A percentile compares a stretch with the other conserved stretches of the same genome.
Conservation (phyloP, 2,113 vertebrate species). For the Cololabis saira region DNA sequence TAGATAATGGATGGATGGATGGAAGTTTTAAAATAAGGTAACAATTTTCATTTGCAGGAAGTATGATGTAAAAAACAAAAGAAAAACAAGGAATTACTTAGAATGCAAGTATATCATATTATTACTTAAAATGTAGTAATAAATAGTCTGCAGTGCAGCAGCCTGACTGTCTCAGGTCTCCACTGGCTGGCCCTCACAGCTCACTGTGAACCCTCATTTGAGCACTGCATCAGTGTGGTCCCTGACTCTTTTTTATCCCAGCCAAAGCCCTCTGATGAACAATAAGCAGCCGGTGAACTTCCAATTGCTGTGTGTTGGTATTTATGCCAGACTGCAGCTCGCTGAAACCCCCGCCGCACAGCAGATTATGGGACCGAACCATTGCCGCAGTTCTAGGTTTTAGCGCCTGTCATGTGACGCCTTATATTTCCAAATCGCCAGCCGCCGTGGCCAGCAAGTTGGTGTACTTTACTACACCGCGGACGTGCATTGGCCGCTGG, state of each 20-base stretch:
- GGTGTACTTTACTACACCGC: not conserved
- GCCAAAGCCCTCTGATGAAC: constrained; percentile 33
- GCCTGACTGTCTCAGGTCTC: not conserved
- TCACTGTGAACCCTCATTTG: constrained; percentile 9
- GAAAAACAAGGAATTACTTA: no score
- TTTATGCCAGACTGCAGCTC: constrained; percentile 79
- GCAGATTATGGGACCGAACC: constrained; percentile 82
- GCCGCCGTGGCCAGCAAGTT: not conserved
- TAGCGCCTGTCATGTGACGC: constrained; percentile 77
- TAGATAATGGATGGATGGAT: no score
- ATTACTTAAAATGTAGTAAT: no score
- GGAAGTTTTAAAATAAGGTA: no score
- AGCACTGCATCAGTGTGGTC: constrained; percentile 22
- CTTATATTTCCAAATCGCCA: constrained; percentile 4
- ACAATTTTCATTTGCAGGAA: no score
- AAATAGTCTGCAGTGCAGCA: no score
- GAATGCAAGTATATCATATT: no score
- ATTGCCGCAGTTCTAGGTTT: constrained; percentile 72
- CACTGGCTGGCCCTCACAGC: constrained; percentile 1
- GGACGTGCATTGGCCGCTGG: constrained; percentile 5
- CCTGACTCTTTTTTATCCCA: constrained; percentile 47
- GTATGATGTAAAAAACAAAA: no score
- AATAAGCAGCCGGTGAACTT: constrained; percentile 54
- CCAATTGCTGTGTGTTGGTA: constrained; percentile 66
- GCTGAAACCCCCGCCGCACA: constrained; percentile 59